Base-by-base conservation (phyloP, 2,113 vertebrate genomes). In the Catagonus wagneri region DNA sequence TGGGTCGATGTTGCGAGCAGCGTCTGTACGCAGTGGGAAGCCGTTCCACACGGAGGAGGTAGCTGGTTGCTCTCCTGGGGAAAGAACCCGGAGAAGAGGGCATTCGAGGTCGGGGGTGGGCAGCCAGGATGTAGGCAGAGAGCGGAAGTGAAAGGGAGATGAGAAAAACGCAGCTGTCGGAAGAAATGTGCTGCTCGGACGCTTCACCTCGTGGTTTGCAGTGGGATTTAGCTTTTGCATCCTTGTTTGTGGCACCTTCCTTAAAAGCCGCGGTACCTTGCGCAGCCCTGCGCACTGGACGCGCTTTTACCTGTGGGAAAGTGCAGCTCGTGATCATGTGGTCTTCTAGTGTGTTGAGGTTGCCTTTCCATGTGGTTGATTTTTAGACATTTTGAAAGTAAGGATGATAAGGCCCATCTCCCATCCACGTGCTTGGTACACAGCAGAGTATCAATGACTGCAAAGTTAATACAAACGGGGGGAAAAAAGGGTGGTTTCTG, bases 311-410 rank as follows among this genome's bases (percentile, higher is more conserved):
- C 5, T 44, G 8, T 8, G 8, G 4, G 44, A 44, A 44, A 8
- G 32, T 29, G 17, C 16, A 20, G 32, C 3, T 20, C 0, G 1
- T 29, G 66, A 3, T 3, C n/a, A 0, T 29, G 16, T 2, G 11
- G 29, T 14, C 11, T 58, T 86, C 52, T 11, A 20, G 0, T 13
- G 7, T 4, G 6, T 58, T 36, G 34, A 8, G 1, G 22, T 32
- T 32, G 3, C 27, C 60, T 9, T 44, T 39, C 2, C 25, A 32
- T 22, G 69, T 3, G 6, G 34, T 19, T 6, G 2, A 15, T 29
- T 58, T 58, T 72, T 29, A 39, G 9, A 34, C 25, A 32, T 34
- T 9, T 39, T 20, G 54, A 63, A 39, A 63, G 15, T 1, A 20
- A 68, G 65, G 20, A 10, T 10, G 6, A 1, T 22, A 2, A 54